Conservation (phyloP, 2,797 vertebrate species). For the Agapornis canus region DNA sequence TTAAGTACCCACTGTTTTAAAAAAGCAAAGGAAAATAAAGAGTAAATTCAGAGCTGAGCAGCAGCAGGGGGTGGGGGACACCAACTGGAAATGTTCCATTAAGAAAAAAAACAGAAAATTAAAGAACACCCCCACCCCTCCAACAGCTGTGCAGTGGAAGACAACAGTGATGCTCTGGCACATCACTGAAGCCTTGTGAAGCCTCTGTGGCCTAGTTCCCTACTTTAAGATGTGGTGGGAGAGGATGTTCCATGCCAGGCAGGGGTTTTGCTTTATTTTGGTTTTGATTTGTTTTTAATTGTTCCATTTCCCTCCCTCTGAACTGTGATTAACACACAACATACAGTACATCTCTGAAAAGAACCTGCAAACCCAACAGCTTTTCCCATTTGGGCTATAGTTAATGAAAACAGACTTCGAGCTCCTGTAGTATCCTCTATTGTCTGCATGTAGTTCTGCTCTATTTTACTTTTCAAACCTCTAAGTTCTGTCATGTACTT, state of each 20-base stretch:
- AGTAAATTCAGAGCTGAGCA: not conserved
- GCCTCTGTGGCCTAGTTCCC: not conserved
- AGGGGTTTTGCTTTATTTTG: not conserved
- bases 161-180: not conserved
- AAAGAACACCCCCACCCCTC: not conserved
- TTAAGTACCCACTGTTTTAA: not conserved
- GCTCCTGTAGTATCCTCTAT: not conserved
- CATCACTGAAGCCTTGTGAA: not conserved
- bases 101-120: not conserved
- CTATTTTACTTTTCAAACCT: not conserved
- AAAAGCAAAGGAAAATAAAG: not conserved
- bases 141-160: not conserved
- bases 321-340: not conserved
- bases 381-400: not conserved
- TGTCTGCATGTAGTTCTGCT: not conserved
- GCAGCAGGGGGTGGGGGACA: accelerated
- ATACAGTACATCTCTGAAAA: not conserved
- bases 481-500: not conserved
- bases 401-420: not conserved
- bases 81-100: not conserved
- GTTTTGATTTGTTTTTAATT: not conserved
- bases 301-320: not conserved
- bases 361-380: accelerated
- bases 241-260: not conserved
- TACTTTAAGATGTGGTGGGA: not conserved